Base-by-base conservation (phyloP, 2,113 vertebrate genomes). In the Oncorhynchus nerka region DNA sequence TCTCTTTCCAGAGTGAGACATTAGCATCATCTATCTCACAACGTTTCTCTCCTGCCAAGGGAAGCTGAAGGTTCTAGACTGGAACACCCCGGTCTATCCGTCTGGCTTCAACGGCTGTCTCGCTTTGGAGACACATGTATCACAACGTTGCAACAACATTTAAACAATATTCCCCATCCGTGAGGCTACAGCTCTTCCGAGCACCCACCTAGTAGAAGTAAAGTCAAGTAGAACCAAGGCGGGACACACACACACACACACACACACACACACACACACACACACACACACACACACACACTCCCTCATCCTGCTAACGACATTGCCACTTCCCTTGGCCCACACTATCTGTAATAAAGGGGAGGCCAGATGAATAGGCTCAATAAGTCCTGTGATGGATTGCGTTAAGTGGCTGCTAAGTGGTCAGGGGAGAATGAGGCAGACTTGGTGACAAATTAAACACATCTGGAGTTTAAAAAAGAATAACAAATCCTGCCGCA, bases 301-400 rank as follows among this genome's bases (percentile, higher is more conserved):
- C 6, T 55, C 1, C 16, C 4, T 8, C 3, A 6, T 5, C 59
- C 59, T 61, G 59, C 59, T 61, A 61, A 61, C 20, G n/a, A 2
- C 51, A 57, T 1, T 20, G 51, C 16, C 13, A 57, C 51, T 20
- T 39, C 19, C 6, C 22, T 62, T 62, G 51, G 51, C 59, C 59
- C 59, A 62, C 55, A 20, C 55, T 11, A 45, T 45, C 39, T 45
- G 39, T 45, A 45, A 45, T 45, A 9, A 62, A 62, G 59, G 59
- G 59, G 59, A 22, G 59, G 6, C 5, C 59, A 74, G 39, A 66
- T 66, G 61, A 74, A 74, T 74, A 62, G 61, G 22, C 39, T 66
- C 73, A 74, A 66, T 74, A 74, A 74, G 49, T n/a, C 59, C 62
- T 24, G 19, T 66, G 62, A 74, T 62, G 61, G 73, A 74, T 66